A percentile compares a stretch with the other conserved stretches of the same genome.
Conservation (phyloP, 2,888 invertebrate species). For the Hydropsyche betteni region DNA sequence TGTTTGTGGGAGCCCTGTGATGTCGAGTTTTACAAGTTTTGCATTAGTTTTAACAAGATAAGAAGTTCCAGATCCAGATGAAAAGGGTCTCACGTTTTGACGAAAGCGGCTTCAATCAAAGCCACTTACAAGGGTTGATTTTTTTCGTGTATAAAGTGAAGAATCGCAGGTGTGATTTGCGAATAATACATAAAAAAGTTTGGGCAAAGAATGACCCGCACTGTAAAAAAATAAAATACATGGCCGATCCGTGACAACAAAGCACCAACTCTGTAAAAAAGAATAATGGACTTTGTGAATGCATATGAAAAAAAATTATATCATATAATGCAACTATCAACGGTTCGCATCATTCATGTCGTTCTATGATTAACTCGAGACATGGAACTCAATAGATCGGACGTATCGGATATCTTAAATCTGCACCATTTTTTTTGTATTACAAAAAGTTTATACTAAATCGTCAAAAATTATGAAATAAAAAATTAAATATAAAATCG, state of each 20-base stretch:
- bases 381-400: slow-evolving; percentile 36
- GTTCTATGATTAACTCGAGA: slow-evolving; percentile 42
- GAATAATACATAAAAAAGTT: not conserved
- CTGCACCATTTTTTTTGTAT: not conserved
- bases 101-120: not conserved
- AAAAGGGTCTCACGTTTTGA: not conserved
- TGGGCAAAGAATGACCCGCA: slow-evolving; percentile 9
- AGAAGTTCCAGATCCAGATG: not conserved
- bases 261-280: not conserved
- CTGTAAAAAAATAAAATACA: slow-evolving; percentile 14
- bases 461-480: not conserved
- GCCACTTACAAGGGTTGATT: not conserved
- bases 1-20: not conserved
- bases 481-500: too few relatives aligned
- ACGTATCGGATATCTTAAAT: slow-evolving; percentile 37
- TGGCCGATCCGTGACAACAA: slow-evolving; percentile 15
- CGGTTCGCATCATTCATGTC: slow-evolving; percentile 38
- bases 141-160: not conserved
- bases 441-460: not conserved
- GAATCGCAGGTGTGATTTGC: slow-evolving; percentile 1
- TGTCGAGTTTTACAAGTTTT: slow-evolving; percentile 43
- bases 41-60: slow-evolving; percentile 46
- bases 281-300: slow-evolving; percentile 23
- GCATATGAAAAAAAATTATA: slow-evolving; percentile 16
- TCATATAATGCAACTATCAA: slow-evolving; percentile 38